Base-by-base conservation (phyloP, 2,797 vertebrate genomes). In the Halcyon smyrnensis region DNA sequence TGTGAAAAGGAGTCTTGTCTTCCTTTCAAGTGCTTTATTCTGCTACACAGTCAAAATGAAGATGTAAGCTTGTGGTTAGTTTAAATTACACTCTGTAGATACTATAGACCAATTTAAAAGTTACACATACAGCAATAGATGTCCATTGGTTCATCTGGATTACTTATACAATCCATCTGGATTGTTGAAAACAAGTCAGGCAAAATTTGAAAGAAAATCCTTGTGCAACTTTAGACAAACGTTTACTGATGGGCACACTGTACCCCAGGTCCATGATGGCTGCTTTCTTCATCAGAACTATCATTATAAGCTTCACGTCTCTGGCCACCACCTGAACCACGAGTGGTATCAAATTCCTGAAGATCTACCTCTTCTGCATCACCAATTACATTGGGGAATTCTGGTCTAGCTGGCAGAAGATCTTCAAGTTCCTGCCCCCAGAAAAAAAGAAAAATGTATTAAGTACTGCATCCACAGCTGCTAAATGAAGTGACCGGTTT, bases 211-310 rank as follows among this genome's bases (percentile, higher is more conserved):
- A 97, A 96, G 97, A 97, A 97, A 98, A 97, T 98, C 96, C 98
- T 98, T 98, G 98, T 98, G 98, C 98, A 98, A 98, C 97, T 97
- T 97, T 95, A 95, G 95, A 97, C 96, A 94, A 97, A 95, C 65
- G 91, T 97, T 99, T 99, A 99, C 99, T 99, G 99, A 96, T 99
- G 99, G 97, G 99, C 99, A 96, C 99, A 99, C 98, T 99, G 99
- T 51, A 99, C 99, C 71, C 99, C 99, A 11, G 99, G 98, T 84
- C 99, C 99, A 12, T 99, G 99, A 94, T 99, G 99, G 84, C 99
- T 98, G 90, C 98, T 97, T 96, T 99, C 99, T 48, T 99, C 99
- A 41, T 99, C 99, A 2, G 99, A 99, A 97, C 99, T 99, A 98
- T 99, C 99, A 2, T 99, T 99, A 96, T 99, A 99, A 48, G 99